Percentiles rank a stretch among this genome's conserved stretches.
Conservation (phyloP, 2,113 vertebrate species). For the Choloepus hoffmanni region DNA sequence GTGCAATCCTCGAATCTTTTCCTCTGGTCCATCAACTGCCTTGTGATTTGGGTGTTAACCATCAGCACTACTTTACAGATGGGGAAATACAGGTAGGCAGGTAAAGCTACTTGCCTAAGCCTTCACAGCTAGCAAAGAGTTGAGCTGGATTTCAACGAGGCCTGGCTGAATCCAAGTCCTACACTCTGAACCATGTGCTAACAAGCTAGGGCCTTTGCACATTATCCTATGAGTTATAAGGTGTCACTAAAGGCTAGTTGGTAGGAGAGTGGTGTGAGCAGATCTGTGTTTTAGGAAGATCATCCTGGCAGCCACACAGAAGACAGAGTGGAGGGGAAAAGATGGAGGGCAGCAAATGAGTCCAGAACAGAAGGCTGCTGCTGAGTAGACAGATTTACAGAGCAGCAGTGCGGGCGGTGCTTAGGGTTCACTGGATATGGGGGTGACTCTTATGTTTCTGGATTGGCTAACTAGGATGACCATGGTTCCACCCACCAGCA, state of each 20-base stretch:
- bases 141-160: constrained; percentile 32
- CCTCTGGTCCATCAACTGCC: not conserved
- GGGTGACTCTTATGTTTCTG: not conserved
- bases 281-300: not conserved
- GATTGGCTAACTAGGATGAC: not conserved
- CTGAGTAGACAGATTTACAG: not conserved
- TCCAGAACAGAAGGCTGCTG: not conserved
- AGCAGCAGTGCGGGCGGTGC: not conserved
- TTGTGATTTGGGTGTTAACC: not conserved
- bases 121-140: not conserved
- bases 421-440: not conserved
- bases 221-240: not conserved
- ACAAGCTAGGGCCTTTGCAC: not conserved
- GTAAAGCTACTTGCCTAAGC: not conserved
- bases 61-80: not conserved
- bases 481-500: not conserved
- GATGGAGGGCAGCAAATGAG: not conserved
- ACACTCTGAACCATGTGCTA: not conserved
- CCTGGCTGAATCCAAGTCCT: not conserved
- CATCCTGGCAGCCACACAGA: not conserved
- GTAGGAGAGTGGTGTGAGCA: not conserved
- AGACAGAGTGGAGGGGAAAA: not conserved
- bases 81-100: not conserved
- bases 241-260: not conserved
- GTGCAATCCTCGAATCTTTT: not conserved